Percentiles rank a stretch among this genome's conserved stretches.
Evolutionary conservation across 23 tunicate genomes (phyloP).

Genomic region (Styela clava): DNA sequence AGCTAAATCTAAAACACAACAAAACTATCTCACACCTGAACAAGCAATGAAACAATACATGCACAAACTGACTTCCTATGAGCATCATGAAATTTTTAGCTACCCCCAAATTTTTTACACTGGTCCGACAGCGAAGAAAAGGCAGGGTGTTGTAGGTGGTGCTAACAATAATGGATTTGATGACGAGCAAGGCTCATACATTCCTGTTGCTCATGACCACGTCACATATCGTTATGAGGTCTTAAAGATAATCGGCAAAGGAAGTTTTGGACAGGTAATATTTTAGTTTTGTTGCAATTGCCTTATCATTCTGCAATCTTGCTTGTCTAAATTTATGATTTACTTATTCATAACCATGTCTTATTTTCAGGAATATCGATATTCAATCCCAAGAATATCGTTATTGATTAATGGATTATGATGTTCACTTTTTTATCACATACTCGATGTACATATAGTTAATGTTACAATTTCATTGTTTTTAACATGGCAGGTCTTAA

Average conservation of each 20-base stretch:
- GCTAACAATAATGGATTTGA: slow-evolving; percentile 88
- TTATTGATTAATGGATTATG: too few relatives aligned
- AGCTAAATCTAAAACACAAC: slow-evolving; percentile 56
- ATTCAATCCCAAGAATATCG: too few relatives aligned
- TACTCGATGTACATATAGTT: too few relatives aligned
- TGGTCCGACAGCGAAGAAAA: slow-evolving; percentile 80
- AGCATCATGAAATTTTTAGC: slow-evolving; percentile 96
- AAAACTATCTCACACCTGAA: slow-evolving; percentile 76
- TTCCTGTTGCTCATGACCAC: slow-evolving; percentile 95
- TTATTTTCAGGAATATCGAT: too few relatives aligned
- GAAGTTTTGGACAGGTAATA: slow-evolving; percentile 89
- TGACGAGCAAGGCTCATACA: slow-evolving; percentile 94
- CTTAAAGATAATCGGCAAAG: slow-evolving; percentile 87
- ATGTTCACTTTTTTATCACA: too few relatives aligned
- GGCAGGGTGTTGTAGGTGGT: slow-evolving; percentile 84
- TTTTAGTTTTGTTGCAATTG: not conserved
- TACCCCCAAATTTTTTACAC: slow-evolving; percentile 86
- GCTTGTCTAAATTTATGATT: not conserved
- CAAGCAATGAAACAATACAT: slow-evolving; percentile 97
- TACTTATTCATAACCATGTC: too few relatives aligned
- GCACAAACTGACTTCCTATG: slow-evolving; percentile 92
- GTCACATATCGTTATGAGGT: slow-evolving; percentile 94
- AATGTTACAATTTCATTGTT: too few relatives aligned
- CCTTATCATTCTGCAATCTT: not conserved
- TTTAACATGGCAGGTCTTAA: slow-evolving; percentile 70